Base-by-base conservation (phyloP, 2,888 invertebrate species). In the Spodoptera littoralis region DNA sequence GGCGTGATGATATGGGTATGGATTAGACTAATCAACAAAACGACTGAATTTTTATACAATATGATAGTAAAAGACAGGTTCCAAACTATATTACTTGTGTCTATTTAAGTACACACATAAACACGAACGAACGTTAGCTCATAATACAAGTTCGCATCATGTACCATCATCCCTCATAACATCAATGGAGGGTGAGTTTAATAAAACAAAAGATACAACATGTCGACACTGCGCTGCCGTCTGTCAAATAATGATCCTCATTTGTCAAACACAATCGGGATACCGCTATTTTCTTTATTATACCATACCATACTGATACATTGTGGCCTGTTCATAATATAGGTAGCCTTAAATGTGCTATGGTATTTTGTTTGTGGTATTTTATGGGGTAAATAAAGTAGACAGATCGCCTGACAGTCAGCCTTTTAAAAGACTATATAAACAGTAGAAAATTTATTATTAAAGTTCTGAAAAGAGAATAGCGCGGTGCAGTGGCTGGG, bases 201-300 rank as follows among this genome's bases (percentile, higher is more conserved):
- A 94, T 94, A 94, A 93, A 93, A 94, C 93, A 93, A 92, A 93
- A 89, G 92, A 92, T 89, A 90, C 92, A 92, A 83, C 89, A 88
- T 92, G 94, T 92, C 89, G 92, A 87, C 92, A 89, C 76, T 56
- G 70, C 80, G 82, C 82, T 87, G 88, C 88, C 88, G 88, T 86
- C 91, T 92, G 93, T 92, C 94, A 92, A 92, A 93, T 94, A 93
- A 94, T 92, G 93, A 91, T 85, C 83, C 90, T 93, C 93, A 94
- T 94, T 94, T 94, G 94, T 93, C 94, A 94, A 91, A 87, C 87
- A 84, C 87, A 88, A 90, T 91, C 91, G 90, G 84, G 73, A 76
- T 52, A 22, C 66, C 22, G 73, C 66, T 69, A 77, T 67, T 65
- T 74, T 72, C 81, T 76, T 76, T 83, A 79, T 80, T 79, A 78